Percentiles rank a stretch among this genome's conserved stretches.
phyloP scores from a whole-genome alignment of 2,888 invertebrate species.

The Cephus sareptanus region DNA sequence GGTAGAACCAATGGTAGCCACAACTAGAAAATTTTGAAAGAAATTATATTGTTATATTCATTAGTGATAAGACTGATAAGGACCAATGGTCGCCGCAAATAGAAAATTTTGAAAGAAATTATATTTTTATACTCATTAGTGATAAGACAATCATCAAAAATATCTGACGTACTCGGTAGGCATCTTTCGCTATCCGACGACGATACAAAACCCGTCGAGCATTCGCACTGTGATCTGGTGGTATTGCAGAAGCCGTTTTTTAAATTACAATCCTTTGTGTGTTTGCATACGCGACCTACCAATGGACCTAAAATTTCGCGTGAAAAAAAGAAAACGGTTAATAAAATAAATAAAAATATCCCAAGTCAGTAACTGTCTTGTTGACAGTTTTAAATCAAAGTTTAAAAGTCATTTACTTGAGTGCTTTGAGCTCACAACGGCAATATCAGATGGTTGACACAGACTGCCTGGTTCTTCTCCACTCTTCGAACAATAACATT shows the following conservation, averaged over 20 bases:
- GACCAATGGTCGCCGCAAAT: slow-evolving; percentile 16
- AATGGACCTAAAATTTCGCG: slow-evolving; percentile 18
- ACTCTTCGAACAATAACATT: not conserved
- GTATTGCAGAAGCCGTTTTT: slow-evolving; percentile 38
- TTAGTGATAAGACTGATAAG: not conserved
- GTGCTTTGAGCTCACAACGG: fast-evolving
- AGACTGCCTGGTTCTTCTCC: not conserved
- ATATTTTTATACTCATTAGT: not conserved
- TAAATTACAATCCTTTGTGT: slow-evolving; percentile 31
- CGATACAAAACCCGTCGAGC: slow-evolving; percentile 28
- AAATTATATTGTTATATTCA: too few relatives aligned
- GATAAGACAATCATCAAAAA: not conserved
- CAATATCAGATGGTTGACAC: not conserved
- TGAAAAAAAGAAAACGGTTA: not conserved
- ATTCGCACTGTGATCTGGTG: slow-evolving; percentile 38
- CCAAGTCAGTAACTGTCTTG: too few relatives aligned
- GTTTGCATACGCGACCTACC: slow-evolving; percentile 29
- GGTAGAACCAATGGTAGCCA: slow-evolving; percentile 11
- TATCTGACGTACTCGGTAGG: slow-evolving; percentile 33
- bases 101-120: not conserved
- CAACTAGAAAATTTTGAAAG: slow-evolving; percentile 4
- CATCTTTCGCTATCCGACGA: slow-evolving; percentile 29
- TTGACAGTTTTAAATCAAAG: not conserved
- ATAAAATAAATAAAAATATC: not conserved
- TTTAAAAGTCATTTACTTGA: not conserved